Evolutionary conservation across 2,113 vertebrate species (phyloP).

Genomic region (Coptodon rendalli): DNA sequence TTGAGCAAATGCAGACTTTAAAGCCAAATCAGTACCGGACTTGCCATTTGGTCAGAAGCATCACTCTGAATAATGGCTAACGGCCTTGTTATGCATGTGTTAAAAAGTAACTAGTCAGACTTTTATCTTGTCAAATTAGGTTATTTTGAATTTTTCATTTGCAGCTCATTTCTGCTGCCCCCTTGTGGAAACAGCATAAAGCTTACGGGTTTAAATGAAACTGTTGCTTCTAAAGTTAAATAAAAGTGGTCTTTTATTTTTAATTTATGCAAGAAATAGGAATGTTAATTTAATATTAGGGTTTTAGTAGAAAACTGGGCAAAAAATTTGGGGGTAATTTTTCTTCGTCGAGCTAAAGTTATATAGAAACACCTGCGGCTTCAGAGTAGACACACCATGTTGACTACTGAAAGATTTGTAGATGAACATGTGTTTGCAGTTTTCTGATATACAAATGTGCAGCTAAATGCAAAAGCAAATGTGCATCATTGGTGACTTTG

Average conservation of each 20-base stretch:
- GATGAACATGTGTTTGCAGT: constrained; percentile 24
- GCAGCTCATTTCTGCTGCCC: background rate
- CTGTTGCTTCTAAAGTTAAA: background rate
- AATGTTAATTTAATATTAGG: background rate
- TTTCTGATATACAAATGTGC: constrained; percentile 10
- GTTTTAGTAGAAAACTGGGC: background rate
- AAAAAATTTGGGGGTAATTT: background rate
- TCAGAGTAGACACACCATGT: background rate
- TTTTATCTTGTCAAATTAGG: background rate
- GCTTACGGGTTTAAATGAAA: background rate
- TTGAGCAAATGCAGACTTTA: background rate
- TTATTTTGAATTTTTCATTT: background rate
- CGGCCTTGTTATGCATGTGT: background rate
- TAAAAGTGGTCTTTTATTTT: background rate
- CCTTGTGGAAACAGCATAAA: background rate
- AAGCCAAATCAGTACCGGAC: background rate
- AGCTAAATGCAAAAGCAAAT: background rate
- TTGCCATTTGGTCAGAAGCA: background rate
- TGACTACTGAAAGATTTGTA: constrained; percentile 8
- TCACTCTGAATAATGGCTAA: background rate
- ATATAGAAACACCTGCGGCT: background rate
- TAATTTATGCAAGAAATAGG: background rate
- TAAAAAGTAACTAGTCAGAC: background rate
- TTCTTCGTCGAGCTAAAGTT: background rate
- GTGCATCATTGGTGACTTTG: background rate